These are phyloP conservation scores for Drosophila cyrtoloma DNA, from an alignment of 2,888 invertebrate species.

Conservation along the genomic window DNA sequence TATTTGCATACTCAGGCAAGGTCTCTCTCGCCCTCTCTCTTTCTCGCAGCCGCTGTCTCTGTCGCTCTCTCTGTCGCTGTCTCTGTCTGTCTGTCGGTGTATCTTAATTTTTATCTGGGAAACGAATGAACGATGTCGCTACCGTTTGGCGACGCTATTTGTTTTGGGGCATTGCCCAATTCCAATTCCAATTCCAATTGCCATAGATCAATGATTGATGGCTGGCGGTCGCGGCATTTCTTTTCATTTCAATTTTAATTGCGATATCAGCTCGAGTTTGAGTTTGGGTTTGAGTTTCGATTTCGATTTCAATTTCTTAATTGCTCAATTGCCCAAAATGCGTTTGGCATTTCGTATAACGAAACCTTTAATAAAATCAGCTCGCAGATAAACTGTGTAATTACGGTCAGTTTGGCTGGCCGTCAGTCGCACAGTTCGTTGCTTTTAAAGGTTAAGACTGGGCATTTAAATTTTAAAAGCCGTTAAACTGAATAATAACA, in stretches of 20 bases:
- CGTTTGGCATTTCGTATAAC: constrained; percentile 39
- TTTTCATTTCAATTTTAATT: constrained; percentile 44
- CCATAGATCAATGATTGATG: constrained; percentile 57
- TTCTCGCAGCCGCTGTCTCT: neutral
- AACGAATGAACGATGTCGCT: constrained; percentile 60
- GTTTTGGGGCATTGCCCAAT: constrained; percentile 42
- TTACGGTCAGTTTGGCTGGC: constrained; percentile 39
- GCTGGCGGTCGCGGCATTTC: constrained; percentile 56
- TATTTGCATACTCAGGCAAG: constrained; percentile 35
- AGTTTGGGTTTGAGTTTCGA: neutral
- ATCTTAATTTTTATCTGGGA: constrained; percentile 18
- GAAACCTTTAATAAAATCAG: constrained; percentile 59
- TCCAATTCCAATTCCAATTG: constrained; percentile 48
- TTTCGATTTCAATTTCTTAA: constrained; percentile 24
- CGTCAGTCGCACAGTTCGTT: constrained; percentile 51
- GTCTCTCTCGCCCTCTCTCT: neutral
- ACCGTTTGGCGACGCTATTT: constrained; percentile 64
- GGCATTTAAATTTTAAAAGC: constrained; percentile 72
- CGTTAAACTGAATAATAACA: constrained; percentile 50
- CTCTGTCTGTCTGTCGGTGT: constrained; percentile 2
- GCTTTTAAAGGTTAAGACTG: constrained; percentile 74
- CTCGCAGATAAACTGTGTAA: constrained; percentile 50
- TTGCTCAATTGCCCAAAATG: constrained; percentile 37
- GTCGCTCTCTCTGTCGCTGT: neutral
- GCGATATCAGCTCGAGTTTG: constrained; percentile 16